Conservation (phyloP, 2,797 vertebrate genomes). For the Sebastes diaconus region DNA sequence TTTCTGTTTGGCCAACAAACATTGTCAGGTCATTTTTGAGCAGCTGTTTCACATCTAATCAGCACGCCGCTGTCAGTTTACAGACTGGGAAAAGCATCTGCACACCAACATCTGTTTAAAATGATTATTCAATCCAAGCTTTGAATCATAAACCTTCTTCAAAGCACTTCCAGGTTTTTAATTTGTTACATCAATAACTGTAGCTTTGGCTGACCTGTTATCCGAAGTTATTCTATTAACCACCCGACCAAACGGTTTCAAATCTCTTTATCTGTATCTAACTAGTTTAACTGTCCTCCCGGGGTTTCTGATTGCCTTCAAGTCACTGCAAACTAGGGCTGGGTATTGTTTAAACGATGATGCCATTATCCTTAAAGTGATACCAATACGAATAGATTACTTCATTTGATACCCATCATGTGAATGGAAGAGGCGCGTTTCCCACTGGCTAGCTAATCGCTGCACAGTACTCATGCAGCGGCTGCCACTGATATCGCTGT, state of each 20-base stretch:
- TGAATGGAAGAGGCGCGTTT: too few species aligned
- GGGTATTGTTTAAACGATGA: background rate
- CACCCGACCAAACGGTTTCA: background rate
- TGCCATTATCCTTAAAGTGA: background rate
- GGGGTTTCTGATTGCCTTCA: background rate
- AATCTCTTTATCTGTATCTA: background rate
- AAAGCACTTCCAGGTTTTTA: background rate
- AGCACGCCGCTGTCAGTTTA: background rate
- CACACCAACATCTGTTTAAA: background rate
- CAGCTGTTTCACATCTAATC: background rate
- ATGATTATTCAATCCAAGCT: background rate
- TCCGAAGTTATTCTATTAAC: background rate
- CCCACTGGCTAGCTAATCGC: too few species aligned
- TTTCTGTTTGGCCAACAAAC: constrained; percentile 1
- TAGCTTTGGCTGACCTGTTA: background rate
- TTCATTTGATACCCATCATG: too few species aligned
- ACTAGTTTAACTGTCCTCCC: background rate
- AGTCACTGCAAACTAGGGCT: background rate
- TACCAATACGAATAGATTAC: background rate
- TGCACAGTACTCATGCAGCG: too few species aligned
- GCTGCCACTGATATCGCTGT: too few species aligned
- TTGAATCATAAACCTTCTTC: background rate
- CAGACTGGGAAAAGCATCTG: background rate
- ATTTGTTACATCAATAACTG: background rate
- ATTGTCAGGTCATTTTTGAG: background rate